Conservation (phyloP, 2,113 vertebrate genomes). For the Alaudala cheleensis region DNA sequence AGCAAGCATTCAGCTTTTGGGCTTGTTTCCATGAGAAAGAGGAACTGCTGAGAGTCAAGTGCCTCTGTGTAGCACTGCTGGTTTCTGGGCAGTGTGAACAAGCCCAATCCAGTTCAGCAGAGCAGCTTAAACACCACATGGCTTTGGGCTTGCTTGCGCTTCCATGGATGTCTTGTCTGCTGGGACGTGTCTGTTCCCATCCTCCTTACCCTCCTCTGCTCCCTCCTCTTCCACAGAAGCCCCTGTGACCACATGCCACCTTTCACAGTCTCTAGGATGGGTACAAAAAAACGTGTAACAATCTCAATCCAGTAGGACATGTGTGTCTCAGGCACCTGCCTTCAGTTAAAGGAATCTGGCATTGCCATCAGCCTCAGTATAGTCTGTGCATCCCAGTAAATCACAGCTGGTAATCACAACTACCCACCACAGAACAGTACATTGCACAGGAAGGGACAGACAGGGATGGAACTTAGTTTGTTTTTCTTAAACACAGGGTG, state of each 20-base stretch:
- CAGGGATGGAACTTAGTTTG: neutral
- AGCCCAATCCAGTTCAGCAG: neutral
- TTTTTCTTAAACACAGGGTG: neutral
- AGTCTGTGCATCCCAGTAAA: neutral
- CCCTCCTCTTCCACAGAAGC: neutral
- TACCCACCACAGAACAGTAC: neutral
- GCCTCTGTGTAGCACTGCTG: neutral
- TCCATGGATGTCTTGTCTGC: neutral
- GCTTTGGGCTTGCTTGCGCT: neutral
- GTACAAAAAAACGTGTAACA: neutral
- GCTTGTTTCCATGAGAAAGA: neutral
- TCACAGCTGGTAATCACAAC: neutral
- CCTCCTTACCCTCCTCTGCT: neutral
- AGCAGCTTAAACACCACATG: neutral
- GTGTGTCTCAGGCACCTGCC: neutral
- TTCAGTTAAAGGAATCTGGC: neutral
- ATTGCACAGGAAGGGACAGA: neutral
- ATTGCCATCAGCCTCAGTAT: neutral
- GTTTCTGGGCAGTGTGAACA: neutral
- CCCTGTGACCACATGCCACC: neutral
- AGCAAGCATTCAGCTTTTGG: neutral
- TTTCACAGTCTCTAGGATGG: neutral
- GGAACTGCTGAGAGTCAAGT: neutral
- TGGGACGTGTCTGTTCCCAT: neutral
- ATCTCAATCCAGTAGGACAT: neutral